Conservation (phyloP, 1,140 invertebrate genomes). For the Sitophilus oryzae region DNA sequence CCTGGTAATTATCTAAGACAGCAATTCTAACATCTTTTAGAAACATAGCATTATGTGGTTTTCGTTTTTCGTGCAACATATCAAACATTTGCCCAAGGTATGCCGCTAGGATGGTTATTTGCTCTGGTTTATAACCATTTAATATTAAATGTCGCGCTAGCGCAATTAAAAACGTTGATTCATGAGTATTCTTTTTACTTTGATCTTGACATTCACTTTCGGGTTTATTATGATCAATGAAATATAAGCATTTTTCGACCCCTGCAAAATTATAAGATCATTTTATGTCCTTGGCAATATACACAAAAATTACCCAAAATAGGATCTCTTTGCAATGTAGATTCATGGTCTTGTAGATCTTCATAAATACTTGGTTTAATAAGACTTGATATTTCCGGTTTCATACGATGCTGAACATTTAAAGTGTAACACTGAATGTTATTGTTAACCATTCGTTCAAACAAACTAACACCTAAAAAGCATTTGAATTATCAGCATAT, state of each 20-base stretch:
- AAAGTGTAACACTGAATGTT: constrained; percentile 50
- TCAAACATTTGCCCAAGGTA: constrained; percentile 60
- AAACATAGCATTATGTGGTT: constrained; percentile 30
- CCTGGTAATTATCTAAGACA: constrained; percentile 78
- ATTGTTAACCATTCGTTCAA: constrained; percentile 63
- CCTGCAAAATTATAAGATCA: background rate
- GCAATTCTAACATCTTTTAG: constrained; percentile 53
- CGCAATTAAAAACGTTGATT: constrained; percentile 52
- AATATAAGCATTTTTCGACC: constrained; percentile 52
- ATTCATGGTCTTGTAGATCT: constrained; percentile 49
- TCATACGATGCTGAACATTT: constrained; percentile 61
- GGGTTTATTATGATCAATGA: constrained; percentile 51
- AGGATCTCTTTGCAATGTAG: constrained; percentile 47
- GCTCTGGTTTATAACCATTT: constrained; percentile 51
- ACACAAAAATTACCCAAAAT: constrained; percentile 45
- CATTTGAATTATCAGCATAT: too few species aligned
- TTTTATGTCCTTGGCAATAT: background rate
- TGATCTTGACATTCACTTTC: constrained; percentile 51
- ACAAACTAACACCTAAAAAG: constrained; percentile 70
- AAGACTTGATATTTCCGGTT: constrained; percentile 56
- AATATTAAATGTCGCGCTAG: constrained; percentile 56
- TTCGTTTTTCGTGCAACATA: constrained; percentile 46
- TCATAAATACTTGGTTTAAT: constrained; percentile 58
- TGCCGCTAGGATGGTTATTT: constrained; percentile 62
- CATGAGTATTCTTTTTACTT: constrained; percentile 54